Evolutionary conservation across 1,140 invertebrate species (phyloP).

Genomic region (Popillia japonica): DNA sequence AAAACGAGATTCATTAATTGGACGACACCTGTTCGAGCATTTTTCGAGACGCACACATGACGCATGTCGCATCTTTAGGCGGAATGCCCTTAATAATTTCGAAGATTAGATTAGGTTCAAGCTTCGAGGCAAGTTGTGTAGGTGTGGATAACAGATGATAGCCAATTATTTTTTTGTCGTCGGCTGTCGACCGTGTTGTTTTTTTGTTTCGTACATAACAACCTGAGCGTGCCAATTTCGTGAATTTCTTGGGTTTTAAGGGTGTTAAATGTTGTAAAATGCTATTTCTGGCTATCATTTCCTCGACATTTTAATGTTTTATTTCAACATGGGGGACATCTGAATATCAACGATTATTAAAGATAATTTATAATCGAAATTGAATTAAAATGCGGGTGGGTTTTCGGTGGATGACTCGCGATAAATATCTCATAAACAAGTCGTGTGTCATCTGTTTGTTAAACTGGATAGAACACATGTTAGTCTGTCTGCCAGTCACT

Average conservation of each 20-base stretch:
- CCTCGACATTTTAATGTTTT: not conserved
- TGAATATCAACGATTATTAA: too few species aligned
- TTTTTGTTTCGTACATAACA: not conserved
- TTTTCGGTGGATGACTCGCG: not conserved
- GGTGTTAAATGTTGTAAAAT: not conserved
- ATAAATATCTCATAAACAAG: not conserved
- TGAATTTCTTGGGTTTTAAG: not conserved
- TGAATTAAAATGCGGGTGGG: not conserved
- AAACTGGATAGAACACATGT: not conserved
- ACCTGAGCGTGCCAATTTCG: not conserved
- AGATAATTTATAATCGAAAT: too few species aligned
- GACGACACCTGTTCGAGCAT: conserved; percentile 1
- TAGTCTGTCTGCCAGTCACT: not conserved
- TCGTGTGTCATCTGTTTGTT: conserved; percentile 5
- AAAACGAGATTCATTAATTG: conserved; percentile 8
- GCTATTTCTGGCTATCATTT: not conserved
- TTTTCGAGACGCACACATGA: not conserved
- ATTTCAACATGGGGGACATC: too few species aligned
- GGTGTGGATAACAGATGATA: conserved; percentile 18
- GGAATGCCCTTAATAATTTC: not conserved
- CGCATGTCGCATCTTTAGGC: not conserved
- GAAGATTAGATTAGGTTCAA: not conserved
- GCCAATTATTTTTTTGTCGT: conserved; percentile 14
- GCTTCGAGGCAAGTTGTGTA: not conserved
- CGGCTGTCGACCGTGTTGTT: not conserved